Base-by-base conservation (phyloP, 1,140 invertebrate genomes). In the Zaprionus capensis region DNA sequence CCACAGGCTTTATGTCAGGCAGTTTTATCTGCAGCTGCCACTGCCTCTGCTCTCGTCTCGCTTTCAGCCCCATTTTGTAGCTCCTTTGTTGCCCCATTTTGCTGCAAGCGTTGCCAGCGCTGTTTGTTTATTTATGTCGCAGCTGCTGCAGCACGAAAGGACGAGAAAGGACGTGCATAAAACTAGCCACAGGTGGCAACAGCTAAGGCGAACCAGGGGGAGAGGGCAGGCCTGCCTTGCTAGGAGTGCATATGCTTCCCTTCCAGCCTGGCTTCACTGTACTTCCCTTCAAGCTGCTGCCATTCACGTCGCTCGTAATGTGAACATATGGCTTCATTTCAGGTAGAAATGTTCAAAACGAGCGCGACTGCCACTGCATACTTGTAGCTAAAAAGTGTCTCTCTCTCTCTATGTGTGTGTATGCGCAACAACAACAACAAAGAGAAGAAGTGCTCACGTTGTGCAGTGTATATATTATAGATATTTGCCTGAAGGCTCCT, bases 61-160 rank as follows among this genome's bases (percentile, higher is more conserved):
- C 41, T 46, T 17, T 46, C 41, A 24, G 46, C 20, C 20, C 46
- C 46, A 51, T 51, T 51, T 51, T 51, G 20, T 24, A 51, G 36
- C 53, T 49, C 28, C 65, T 51, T 77, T 73, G 56, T 61, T 68
- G 63, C 61, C 55, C 61, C 73, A 76, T 76, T 76, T 67, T 51
- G 73, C 57, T 72, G 71, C 74, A 62, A 57, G 74, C 49, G 46
- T 24, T 22, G 20, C 46, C 12, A 4, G 46, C 57, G 34, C 56
- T 82, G 38, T 70, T 84, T 68, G 51, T 69, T 87, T 87, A 87
- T 87, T 87, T 87, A 87, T 87, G 84, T 69, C 80, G 49, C 78
- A 85, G 76, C 71, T 70, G 70, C 51, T 71, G 64, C 78, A 46
- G 41, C 76, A 24, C 78, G 64, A 26, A 73, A 69, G 41, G n/a